Evolutionary conservation across 2,113 vertebrate genomes (phyloP).

Genomic region (Tychaedon coryphoeus): DNA sequence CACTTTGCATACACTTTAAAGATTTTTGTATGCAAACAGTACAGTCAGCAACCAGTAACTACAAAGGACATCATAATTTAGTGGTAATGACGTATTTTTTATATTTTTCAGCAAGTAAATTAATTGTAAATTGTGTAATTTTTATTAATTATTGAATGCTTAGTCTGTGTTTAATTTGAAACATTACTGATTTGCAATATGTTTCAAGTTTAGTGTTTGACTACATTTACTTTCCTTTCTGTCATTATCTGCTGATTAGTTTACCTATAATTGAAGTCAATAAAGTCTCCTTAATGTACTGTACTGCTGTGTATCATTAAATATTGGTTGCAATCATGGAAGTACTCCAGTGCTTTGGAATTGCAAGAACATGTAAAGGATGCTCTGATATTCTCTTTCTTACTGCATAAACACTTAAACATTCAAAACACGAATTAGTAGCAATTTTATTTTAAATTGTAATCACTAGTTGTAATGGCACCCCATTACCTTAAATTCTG

Average conservation of each 20-base stretch:
- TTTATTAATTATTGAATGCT: conserved; percentile 1
- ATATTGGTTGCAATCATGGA: background rate
- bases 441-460: background rate
- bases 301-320: conserved; percentile 16
- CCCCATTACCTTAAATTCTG: background rate
- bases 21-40: background rate
- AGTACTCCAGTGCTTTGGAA: background rate
- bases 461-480: background rate
- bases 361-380: background rate
- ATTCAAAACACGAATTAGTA: background rate
- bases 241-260: conserved; percentile 46
- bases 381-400: background rate
- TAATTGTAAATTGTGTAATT: background rate
- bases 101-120: background rate
- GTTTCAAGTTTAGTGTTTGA: conserved; percentile 13
- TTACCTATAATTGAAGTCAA: conserved; percentile 57
- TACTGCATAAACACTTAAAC: background rate
- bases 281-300: conserved; percentile 54
- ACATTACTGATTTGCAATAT: conserved; percentile 41
- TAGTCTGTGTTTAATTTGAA: background rate
- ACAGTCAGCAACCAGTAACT: background rate
- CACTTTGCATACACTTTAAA: background rate
- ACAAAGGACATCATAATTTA: background rate
- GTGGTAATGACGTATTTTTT: background rate
- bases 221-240: conserved; percentile 12